A percentile compares a stretch with the other conserved stretches of the same genome.
These are phyloP conservation scores for Paracentrotus lividus DNA, from an alignment of 53 echinoderm and acorn worm genomes.

Conservation along the genomic window DNA sequence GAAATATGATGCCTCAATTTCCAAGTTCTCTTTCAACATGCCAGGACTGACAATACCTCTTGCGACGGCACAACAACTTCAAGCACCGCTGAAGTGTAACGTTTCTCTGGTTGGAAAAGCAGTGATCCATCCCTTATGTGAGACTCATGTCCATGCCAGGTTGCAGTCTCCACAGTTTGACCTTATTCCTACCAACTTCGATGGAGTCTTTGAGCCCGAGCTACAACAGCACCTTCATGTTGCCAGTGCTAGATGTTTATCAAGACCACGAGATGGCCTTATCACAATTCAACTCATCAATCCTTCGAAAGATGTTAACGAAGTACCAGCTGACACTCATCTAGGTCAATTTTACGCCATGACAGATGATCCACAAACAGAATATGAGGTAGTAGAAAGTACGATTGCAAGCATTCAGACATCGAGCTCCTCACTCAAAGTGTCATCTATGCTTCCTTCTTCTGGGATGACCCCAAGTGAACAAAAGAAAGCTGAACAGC, in stretches of 20 bases:
- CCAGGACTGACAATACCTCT: too few species aligned
- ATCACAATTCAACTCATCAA: neutral
- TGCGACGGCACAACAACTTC: neutral
- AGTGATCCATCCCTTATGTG: neutral
- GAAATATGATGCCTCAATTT: neutral
- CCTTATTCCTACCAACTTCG: neutral
- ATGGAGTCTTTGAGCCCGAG: neutral
- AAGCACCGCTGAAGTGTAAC: slow-evolving; percentile 22
- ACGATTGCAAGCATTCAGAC: neutral
- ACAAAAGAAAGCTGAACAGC: neutral
- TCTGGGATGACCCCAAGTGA: neutral
- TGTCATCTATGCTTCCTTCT: neutral
- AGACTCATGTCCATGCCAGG: slow-evolving; percentile 19
- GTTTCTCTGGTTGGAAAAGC: slow-evolving; percentile 15
- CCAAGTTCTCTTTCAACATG: neutral
- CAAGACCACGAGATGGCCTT: too few species aligned
- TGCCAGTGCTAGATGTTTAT: slow-evolving; percentile 4
- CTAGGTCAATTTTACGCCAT: neutral
- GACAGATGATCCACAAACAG: neutral
- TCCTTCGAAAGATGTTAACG: neutral
- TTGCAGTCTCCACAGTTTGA: neutral
- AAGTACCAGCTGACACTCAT: neutral
- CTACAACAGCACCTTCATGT: neutral
- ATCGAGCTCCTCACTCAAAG: neutral
- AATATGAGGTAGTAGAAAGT: neutral